Conservation (phyloP, 2,113 vertebrate species). For the Osmerus mordax region DNA sequence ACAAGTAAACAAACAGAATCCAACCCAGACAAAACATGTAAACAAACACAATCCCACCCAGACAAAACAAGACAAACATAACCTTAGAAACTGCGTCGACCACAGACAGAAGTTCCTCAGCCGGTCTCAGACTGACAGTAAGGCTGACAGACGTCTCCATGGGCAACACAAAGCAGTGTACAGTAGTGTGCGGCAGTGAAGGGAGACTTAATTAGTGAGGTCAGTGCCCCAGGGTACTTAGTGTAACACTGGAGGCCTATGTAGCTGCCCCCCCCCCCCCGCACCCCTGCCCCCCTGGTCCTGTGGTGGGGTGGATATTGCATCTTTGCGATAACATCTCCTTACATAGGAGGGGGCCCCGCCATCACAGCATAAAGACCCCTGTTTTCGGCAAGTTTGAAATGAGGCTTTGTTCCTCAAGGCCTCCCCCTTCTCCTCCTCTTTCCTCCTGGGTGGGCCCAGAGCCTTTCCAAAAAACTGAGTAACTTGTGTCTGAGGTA, state of each 20-base stretch:
- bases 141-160: slow-evolving; percentile 58
- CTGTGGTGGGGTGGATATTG: slow-evolving; percentile 70
- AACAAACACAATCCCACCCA: slow-evolving; percentile 43
- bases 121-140: slow-evolving; percentile 33
- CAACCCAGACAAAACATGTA: too few relatives aligned
- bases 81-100: neutral
- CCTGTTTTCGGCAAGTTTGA: slow-evolving; percentile 74
- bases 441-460: slow-evolving; percentile 72
- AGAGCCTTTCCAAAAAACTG: slow-evolving; percentile 70
- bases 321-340: slow-evolving; percentile 76
- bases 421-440: slow-evolving; percentile 1
- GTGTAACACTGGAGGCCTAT: slow-evolving; percentile 73
- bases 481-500: slow-evolving; percentile 68
- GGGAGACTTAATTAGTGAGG: slow-evolving; percentile 71
- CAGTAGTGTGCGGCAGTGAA: slow-evolving; percentile 62
- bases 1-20: neutral
- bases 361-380: slow-evolving; percentile 71
- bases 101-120: neutral
- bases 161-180: slow-evolving; percentile 66
- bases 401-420: slow-evolving; percentile 73
- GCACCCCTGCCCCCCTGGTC: slow-evolving; percentile 44
- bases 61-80: slow-evolving; percentile 31
- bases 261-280: slow-evolving; percentile 18
- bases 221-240: slow-evolving; percentile 67
- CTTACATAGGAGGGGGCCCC: slow-evolving; percentile 64